phyloP scores from a whole-genome alignment of 1,140 invertebrate genomes.

The Centruroides sculpturatus region DNA sequence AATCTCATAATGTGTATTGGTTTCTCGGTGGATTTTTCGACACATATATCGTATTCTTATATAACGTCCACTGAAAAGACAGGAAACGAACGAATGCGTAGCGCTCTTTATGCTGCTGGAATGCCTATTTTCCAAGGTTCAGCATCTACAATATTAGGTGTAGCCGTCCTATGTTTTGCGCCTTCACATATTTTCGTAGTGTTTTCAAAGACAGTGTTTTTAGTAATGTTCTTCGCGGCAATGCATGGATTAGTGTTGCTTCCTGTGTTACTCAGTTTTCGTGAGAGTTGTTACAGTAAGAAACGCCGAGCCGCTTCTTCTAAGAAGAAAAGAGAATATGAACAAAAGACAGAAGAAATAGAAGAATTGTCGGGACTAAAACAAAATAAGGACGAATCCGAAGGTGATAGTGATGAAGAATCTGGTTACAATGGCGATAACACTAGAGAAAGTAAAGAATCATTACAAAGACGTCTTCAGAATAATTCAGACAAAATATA shows the following conservation, averaged over 20 bases:
- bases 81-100: slow-evolving; percentile 52
- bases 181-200: slow-evolving; percentile 91
- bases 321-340: too few relatives aligned
- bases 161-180: slow-evolving; percentile 67
- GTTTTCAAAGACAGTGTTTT: slow-evolving; percentile 95
- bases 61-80: slow-evolving; percentile 51
- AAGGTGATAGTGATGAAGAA: too few relatives aligned
- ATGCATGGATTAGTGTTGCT: slow-evolving; percentile 81
- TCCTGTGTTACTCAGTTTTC: slow-evolving; percentile 55
- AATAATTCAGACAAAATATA: too few relatives aligned
- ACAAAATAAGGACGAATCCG: too few relatives aligned
- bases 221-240: slow-evolving; percentile 85
- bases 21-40: slow-evolving; percentile 92
- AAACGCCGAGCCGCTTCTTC: too few relatives aligned
- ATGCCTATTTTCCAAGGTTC: slow-evolving; percentile 88
- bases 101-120: slow-evolving; percentile 74
- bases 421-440: too few relatives aligned
- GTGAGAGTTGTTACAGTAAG: too few relatives aligned
- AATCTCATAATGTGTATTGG: slow-evolving; percentile 97
- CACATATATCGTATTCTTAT: slow-evolving; percentile 91
- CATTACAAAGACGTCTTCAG: too few relatives aligned
- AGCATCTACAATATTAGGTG: slow-evolving; percentile 76
- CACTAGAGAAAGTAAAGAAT: too few relatives aligned
- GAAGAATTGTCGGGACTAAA: too few relatives aligned
- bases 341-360: too few relatives aligned